These are phyloP conservation scores for Netelia inedita DNA, from an alignment of 2,888 invertebrate genomes.

Conservation along the genomic window DNA sequence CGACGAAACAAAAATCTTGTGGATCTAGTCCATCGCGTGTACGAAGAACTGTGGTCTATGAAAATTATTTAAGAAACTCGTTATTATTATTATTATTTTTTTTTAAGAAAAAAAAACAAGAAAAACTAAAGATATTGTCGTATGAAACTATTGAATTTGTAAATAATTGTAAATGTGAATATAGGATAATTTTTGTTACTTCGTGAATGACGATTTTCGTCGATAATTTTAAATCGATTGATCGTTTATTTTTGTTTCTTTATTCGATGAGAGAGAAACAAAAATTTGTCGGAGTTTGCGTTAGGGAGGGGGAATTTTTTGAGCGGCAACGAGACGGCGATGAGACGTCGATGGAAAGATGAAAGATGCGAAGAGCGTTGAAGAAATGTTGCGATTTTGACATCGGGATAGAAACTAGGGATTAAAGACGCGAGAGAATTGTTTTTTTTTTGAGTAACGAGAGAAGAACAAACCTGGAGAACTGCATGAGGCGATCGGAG, in stretches of 20 bases:
- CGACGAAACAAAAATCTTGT: slow-evolving; percentile 23
- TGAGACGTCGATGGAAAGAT: background rate
- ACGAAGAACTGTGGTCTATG: slow-evolving; percentile 3
- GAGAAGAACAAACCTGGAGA: slow-evolving; percentile 6
- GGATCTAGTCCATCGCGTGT: slow-evolving; percentile 41
- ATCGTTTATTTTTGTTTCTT: background rate
- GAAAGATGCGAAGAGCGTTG: background rate
- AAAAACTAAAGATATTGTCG: slow-evolving; percentile 7
- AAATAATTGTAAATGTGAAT: slow-evolving; percentile 50
- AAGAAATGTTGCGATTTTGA: background rate
- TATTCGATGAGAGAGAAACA: slow-evolving; percentile 10
- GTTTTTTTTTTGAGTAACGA: slow-evolving; percentile 24
- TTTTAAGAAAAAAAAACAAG: background rate
- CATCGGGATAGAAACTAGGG: background rate
- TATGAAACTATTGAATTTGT: slow-evolving; percentile 8
- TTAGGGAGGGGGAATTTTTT: background rate
- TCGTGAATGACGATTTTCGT: slow-evolving; percentile 12
- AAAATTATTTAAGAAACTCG: background rate
- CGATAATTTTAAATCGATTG: slow-evolving; percentile 1
- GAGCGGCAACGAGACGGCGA: background rate
- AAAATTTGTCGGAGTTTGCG: background rate
- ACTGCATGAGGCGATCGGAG: slow-evolving; percentile 55
- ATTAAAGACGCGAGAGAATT: background rate
- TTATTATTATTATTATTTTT: slow-evolving; percentile 25
- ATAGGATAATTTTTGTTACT: slow-evolving; percentile 13